phyloP scores from a whole-genome alignment of 2,888 invertebrate genomes.

The Drosophila vallismaia region DNA sequence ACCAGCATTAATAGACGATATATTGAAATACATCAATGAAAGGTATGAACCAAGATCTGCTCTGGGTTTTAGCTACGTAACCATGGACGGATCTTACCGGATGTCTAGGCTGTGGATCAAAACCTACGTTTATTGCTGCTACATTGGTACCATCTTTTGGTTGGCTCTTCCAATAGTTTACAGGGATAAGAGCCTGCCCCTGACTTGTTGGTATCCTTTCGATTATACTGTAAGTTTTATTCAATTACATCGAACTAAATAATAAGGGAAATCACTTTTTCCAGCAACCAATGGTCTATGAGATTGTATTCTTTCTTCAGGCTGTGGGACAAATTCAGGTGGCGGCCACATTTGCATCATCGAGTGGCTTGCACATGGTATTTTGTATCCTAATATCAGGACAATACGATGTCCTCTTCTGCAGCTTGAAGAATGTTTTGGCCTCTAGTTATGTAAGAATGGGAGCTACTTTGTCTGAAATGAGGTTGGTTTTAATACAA shows the following conservation, averaged over 20 bases:
- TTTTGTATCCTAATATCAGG: conserved; percentile 74
- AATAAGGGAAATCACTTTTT: background rate
- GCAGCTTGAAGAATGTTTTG: conserved; percentile 80
- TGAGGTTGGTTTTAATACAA: conserved; percentile 47
- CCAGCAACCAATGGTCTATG: conserved; percentile 72
- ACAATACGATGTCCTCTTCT: conserved; percentile 78
- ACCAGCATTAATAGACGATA: conserved; percentile 42
- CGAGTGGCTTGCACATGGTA: conserved; percentile 81
- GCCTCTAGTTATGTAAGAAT: conserved; percentile 67
- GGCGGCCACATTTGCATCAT: conserved; percentile 71
- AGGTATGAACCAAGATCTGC: conserved; percentile 66
- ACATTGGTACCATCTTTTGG: conserved; percentile 63
- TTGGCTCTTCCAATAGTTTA: conserved; percentile 67
- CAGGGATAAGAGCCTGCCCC: conserved; percentile 71
- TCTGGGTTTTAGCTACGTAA: conserved; percentile 76
- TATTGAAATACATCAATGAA: conserved; percentile 62
- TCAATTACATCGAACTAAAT: background rate
- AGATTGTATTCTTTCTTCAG: conserved; percentile 76
- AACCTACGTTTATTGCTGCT: conserved; percentile 63
- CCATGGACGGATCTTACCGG: conserved; percentile 57
- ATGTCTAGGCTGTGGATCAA: conserved; percentile 61
- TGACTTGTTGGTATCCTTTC: conserved; percentile 81
- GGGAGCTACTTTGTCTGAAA: conserved; percentile 45
- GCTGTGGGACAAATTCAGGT: conserved; percentile 81
- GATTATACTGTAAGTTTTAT: conserved; percentile 65